Conservation (phyloP, 2,113 vertebrate species). For the Rhinoderma darwinii region DNA sequence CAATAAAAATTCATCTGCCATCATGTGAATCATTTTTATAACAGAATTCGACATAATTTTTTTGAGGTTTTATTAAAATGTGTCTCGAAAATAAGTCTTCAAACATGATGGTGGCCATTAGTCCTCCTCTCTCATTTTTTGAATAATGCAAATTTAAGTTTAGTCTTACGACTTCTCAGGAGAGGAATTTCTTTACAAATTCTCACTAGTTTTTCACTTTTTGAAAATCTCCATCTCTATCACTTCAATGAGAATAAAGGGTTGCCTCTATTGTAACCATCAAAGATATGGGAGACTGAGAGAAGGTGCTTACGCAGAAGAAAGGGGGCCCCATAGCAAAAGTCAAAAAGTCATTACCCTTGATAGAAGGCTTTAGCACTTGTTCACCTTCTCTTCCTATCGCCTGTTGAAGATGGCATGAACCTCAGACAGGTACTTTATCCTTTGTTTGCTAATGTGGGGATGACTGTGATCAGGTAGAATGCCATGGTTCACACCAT, state of each 20-base stretch:
- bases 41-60: neutral
- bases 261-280: neutral
- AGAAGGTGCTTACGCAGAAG: neutral
- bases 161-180: neutral
- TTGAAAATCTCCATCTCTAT: neutral
- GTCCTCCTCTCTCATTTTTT: neutral
- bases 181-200: neutral
- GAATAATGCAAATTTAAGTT: neutral
- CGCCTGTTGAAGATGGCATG: neutral
- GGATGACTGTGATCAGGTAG: neutral
- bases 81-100: neutral
- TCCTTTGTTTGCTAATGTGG: neutral
- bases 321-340: neutral
- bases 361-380: too few species aligned
- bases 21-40: neutral
- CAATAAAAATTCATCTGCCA: constrained; percentile 25
- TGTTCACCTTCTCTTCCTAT: too few species aligned
- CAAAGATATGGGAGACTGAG: neutral
- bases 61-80: neutral
- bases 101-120: neutral
- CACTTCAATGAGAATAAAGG: neutral
- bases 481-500: neutral
- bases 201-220: neutral
- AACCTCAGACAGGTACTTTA: too few species aligned
- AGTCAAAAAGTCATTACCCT: too few species aligned